Base-by-base conservation (phyloP, 1,140 invertebrate genomes). In the Pomacea maculata region DNA sequence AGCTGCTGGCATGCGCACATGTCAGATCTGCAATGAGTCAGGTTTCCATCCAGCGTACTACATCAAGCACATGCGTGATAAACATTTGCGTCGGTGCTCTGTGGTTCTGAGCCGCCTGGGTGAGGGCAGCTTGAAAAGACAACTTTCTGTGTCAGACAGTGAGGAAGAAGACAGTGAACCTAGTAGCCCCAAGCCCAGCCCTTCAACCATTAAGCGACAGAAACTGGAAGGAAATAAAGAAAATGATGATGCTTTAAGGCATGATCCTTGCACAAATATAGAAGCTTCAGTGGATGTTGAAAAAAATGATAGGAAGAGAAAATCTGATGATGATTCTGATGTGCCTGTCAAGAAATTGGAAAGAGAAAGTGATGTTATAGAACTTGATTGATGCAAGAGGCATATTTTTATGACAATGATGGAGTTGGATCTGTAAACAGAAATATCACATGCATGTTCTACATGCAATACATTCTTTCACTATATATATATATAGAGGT, bases 21-120 rank as follows among this genome's bases (percentile, higher is more conserved):
- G 87, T 83, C 79, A 71, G 65, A 83, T 88, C 57, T 89, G 87
- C 84, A 84, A 81, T 12, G 79, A 86, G n/a, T 84, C 80, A n/a
- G 86, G 87, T 67, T 83, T 86, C 17, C 85, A 88, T 81, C 84
- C 87, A 45, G 85, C 85, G 45, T 86, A 86, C 45, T 86, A 86
- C 82, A 85, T 85, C n/a, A 86, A 86, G 64, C 88, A 89, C 78
- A 78, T 89, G 72, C 70, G 83, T 64, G 83, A 84, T 61, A 86
- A 82, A 19, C 88, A 89, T 83, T 71, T 88, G 17, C 86, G 85
- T 29, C 85, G 84, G 57, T 88, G 87, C 78, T 82, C 83, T 57
- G 82, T 89, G 17, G 81, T 78, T 29, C 70, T 83, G 17, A 63
- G 63, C 17, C 79, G 75, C 15, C 29, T 84, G 64, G 57, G 55